phyloP scores from a whole-genome alignment of 2,113 vertebrate genomes.

The Circaetus gallicus region DNA sequence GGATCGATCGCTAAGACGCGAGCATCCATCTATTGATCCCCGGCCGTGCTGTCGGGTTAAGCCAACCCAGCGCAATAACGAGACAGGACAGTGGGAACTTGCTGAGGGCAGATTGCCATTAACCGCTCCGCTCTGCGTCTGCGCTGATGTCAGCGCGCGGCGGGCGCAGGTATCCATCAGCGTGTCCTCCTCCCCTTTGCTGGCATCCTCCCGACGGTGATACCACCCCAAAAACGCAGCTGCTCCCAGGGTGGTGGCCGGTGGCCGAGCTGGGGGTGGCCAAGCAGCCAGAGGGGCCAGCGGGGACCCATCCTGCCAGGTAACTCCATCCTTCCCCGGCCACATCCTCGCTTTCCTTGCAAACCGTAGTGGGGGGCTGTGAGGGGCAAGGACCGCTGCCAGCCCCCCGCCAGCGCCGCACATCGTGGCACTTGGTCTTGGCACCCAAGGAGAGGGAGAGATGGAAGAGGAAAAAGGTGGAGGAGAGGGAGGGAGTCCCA shows the following conservation, averaged over 20 bases:
- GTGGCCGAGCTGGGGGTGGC: too few species aligned
- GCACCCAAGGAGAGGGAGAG: not conserved
- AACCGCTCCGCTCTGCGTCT: not conserved
- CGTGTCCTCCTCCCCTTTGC: not conserved
- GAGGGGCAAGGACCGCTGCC: not conserved
- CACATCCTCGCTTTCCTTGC: not conserved
- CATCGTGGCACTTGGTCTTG: not conserved
- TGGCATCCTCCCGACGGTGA: not conserved
- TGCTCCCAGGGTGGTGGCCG: not conserved
- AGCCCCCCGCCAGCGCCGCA: constrained; percentile 18
- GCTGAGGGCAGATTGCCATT: not conserved
- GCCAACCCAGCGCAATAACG: not conserved
- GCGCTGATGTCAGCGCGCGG: not conserved
- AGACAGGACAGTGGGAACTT: not conserved
- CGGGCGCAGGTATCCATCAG: not conserved
- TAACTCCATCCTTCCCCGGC: not conserved
- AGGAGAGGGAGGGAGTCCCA: not conserved
- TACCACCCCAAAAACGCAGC: not conserved
- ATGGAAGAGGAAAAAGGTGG: not conserved
- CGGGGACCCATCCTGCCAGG: rapidly evolving
- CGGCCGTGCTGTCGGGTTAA: not conserved
- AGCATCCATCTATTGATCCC: constrained; percentile 32
- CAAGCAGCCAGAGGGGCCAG: not conserved
- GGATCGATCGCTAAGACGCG: constrained; percentile 33
- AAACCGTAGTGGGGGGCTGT: not conserved